Percentiles rank a stretch among this genome's conserved stretches.
These are phyloP conservation scores for Lottia scabra DNA, from an alignment of 2,888 invertebrate species.

Conservation along the genomic window DNA sequence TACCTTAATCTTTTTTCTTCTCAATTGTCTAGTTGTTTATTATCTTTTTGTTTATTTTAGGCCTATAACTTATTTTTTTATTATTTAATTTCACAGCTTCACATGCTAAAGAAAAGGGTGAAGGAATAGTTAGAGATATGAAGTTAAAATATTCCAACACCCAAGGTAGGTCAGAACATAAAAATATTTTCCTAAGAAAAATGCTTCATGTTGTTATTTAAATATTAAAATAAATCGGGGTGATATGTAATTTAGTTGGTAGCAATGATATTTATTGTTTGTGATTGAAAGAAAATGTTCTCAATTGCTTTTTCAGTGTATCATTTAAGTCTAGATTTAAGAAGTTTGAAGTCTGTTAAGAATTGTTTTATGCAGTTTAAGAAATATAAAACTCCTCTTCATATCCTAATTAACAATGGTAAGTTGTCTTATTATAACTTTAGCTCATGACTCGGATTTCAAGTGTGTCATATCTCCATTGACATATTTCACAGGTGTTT, in stretches of 20 bases:
- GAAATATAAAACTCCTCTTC: conserved; percentile 37
- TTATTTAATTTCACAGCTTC: conserved; percentile 34
- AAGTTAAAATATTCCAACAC: conserved; percentile 48
- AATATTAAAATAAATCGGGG: no score
- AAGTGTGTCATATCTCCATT: no score
- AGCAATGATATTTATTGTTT: no score
- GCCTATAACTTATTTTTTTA: background rate
- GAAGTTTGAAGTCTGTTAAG: conserved; percentile 45
- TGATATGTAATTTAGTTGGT: no score
- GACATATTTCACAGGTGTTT: no score
- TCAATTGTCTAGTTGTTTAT: no score
- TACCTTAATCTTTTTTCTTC: no score
- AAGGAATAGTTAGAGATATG: conserved; percentile 37
- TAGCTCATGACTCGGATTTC: no score
- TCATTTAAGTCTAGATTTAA: conserved; percentile 42
- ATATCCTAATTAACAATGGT: conserved; percentile 59
- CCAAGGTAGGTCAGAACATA: conserved; percentile 34
- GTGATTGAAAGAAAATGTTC: background rate
- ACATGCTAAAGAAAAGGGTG: conserved; percentile 32
- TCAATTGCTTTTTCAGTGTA: conserved; percentile 50
- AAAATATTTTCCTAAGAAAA: no score
- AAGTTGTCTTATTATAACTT: background rate
- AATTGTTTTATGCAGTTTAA: conserved; percentile 46
- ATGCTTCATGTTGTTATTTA: no score
- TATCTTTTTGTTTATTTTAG: no score